Percentiles rank a stretch among this genome's conserved stretches.
phyloP scores from a whole-genome alignment of 2,113 vertebrate species.

The Turdus rufiventris region DNA sequence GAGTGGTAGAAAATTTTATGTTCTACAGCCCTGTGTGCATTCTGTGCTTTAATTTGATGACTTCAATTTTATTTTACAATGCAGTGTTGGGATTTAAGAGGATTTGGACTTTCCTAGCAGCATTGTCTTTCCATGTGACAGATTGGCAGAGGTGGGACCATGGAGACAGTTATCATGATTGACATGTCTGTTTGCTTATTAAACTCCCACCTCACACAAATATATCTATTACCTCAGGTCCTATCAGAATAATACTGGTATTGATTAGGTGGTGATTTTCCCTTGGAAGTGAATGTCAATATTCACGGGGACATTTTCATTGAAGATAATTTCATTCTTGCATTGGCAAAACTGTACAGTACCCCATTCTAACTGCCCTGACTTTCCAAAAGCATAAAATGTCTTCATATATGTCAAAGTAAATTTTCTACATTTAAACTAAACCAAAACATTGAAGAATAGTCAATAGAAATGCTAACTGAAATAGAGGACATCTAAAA shows the following conservation, averaged over 20 bases:
- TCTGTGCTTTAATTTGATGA: background rate
- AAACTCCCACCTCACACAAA: background rate
- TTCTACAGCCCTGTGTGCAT: background rate
- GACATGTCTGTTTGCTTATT: background rate
- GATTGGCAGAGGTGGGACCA: constrained; percentile 27
- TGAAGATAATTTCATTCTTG: background rate
- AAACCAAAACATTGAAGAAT: background rate
- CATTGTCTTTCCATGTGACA: constrained; percentile 45
- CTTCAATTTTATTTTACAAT: constrained; percentile 41
- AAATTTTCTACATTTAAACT: background rate
- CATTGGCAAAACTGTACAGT: background rate
- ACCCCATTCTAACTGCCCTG: background rate
- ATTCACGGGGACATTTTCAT: background rate
- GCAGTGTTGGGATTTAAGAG: constrained; percentile 56
- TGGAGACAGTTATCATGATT: background rate
- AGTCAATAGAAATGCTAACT: background rate
- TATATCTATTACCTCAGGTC: background rate
- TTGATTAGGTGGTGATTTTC: background rate
- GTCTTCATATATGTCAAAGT: background rate
- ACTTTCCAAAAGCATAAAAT: background rate
- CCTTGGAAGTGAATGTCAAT: background rate
- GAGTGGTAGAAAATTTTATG: background rate
- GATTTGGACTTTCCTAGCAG: constrained; percentile 58
- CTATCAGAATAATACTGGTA: background rate
- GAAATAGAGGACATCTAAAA: background rate